Base-by-base conservation (phyloP, 2,888 invertebrate species). In the Meghimatium bilineatum region DNA sequence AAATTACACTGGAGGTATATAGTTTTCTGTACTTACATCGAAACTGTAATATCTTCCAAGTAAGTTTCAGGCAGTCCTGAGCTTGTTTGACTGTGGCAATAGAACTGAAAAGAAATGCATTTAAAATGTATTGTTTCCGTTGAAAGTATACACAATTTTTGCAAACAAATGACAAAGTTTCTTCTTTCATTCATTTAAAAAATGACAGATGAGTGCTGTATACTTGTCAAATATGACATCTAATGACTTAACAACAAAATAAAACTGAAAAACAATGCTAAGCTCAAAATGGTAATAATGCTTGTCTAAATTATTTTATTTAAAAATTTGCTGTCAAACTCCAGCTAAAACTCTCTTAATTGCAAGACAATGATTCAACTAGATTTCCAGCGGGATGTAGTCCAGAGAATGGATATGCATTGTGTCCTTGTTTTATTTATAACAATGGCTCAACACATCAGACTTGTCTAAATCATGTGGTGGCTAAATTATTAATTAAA, bases 1-100 rank as follows among this genome's bases (percentile, higher is more conserved):
- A 44, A 44, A 44, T 8, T 44, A 44, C 12, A 12, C 44, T n/a
- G n/a, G n/a, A n/a, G n/a, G n/a, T n/a, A n/a, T n/a, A n/a, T n/a
- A 17, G 49, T 60, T 12, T 32, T 20, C 20, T 69, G 23, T n/a
- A 67, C 82, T 71, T 75, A 86, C 86, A 69, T 76, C 86, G 77
- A 60, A 82, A 86, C 75, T 86, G 86, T 52, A 86, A 67, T 34
- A 60, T 49, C n/a, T 81, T 84, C 86, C 86, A 86, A 32, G 32
- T 44, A 36, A 49, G 32, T 38, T 86, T 86, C 17, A 80, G 84
- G n/a, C 52, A 78, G 82, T 86, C 86, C 36, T 84, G 86, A 56
- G 79, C 49, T 36, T 34, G 34, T 71, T 84, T 86, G 52, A 86
- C 84, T 63, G 83, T 38, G 17, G 78, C 17, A 29, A 84, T 79